Evolutionary conservation across 2,113 vertebrate species (phyloP).

Genomic region (Pedetes capensis): DNA sequence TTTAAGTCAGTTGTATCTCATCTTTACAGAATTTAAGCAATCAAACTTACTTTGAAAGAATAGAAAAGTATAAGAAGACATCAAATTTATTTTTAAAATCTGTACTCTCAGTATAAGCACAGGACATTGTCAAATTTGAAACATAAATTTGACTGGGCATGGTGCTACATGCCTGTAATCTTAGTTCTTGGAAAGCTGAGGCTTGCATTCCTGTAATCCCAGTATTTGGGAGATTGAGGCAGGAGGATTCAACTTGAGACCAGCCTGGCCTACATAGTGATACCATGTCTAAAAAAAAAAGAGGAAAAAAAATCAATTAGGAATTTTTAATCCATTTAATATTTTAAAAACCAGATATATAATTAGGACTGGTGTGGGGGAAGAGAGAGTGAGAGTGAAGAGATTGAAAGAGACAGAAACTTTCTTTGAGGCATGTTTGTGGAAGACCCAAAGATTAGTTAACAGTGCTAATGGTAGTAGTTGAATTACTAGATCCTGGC

Average conservation of each 20-base stretch:
- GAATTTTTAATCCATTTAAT: not conserved
- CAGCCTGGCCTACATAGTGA: no score
- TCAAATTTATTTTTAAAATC: constrained; percentile 33
- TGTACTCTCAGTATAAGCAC: not conserved
- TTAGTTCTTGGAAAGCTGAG: no score
- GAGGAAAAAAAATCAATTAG: constrained; percentile 1
- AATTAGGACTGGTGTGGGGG: not conserved
- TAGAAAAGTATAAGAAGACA: not conserved
- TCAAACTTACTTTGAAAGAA: constrained; percentile 3
- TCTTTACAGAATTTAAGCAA: constrained; percentile 17
- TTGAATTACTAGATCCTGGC: not conserved
- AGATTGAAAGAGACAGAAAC: not conserved
- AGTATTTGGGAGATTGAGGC: no score
- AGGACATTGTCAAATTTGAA: constrained; percentile 16
- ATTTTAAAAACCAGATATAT: not conserved
- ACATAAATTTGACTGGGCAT: not conserved
- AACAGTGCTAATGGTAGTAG: not conserved
- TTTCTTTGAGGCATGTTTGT: constrained; percentile 14
- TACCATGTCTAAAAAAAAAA: not conserved
- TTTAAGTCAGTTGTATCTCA: not conserved
- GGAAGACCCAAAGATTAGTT: constrained; percentile 5
- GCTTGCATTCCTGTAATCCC: not conserved
- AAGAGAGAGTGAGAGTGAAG: not conserved
- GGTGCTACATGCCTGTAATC: not conserved
- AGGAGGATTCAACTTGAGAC: no score